Conservation (phyloP, 2,888 invertebrate species). For the Cryptosula pallasiana region DNA sequence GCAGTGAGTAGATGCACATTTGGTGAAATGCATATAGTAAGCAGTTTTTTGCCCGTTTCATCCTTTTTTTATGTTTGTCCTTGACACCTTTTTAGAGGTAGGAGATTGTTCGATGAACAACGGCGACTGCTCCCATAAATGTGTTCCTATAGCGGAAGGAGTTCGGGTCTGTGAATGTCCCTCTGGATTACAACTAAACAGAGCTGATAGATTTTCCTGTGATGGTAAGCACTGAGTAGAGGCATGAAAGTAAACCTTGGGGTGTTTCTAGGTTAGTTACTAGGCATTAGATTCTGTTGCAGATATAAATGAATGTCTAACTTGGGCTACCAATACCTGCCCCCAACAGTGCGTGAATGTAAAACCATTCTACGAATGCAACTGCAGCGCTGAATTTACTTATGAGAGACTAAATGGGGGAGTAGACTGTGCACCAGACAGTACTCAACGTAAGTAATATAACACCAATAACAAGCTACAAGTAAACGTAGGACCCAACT, state of each 20-base stretch:
- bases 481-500: too few relatives aligned
- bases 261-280: too few relatives aligned
- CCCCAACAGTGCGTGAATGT: constrained; percentile 87
- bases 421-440: neutral
- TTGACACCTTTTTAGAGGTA: too few relatives aligned
- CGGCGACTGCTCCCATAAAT: constrained; percentile 88
- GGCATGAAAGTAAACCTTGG: too few relatives aligned
- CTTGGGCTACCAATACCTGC: constrained; percentile 74
- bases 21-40: neutral
- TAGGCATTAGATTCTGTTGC: too few relatives aligned
- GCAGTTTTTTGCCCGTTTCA: too few relatives aligned
- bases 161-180: constrained; percentile 84
- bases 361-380: constrained; percentile 82
- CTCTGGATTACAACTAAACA: constrained; percentile 35
- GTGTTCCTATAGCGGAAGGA: constrained; percentile 67
- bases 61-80: too few relatives aligned
- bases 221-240: constrained; percentile 33
- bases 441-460: neutral
- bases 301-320: constrained; percentile 84
- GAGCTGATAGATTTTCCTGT: constrained; percentile 38
- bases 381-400: constrained; percentile 61
- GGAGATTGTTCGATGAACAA: constrained; percentile 32
- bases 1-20: constrained; percentile 60
- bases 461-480: too few relatives aligned
- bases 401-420: neutral